Percentiles rank a stretch among this genome's conserved stretches.
phyloP scores from a whole-genome alignment of 2,113 vertebrate genomes.

The Odocoileus hemionus region DNA sequence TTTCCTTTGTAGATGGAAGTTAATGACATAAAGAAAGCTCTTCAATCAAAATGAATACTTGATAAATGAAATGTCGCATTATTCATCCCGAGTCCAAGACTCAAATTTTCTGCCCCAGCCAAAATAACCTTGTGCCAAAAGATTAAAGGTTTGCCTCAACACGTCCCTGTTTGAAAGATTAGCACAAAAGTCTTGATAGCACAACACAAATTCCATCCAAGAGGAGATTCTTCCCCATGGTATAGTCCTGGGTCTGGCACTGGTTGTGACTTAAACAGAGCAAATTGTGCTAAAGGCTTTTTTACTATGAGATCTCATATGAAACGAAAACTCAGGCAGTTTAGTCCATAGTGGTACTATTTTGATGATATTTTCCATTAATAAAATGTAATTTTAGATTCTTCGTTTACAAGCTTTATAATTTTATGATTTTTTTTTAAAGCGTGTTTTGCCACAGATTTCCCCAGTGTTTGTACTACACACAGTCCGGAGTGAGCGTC shows the following conservation, averaged over 20 bases:
- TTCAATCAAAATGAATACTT: conserved; percentile 92
- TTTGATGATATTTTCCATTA: conserved; percentile 90
- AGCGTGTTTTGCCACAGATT: conserved; percentile 84
- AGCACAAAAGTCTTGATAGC: conserved; percentile 86
- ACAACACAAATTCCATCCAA: conserved; percentile 81
- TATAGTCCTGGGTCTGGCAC: conserved; percentile 72
- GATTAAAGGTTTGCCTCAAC: conserved; percentile 85
- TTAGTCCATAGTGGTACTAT: conserved; percentile 91
- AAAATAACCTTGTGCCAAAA: conserved; percentile 97
- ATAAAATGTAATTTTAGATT: conserved; percentile 87
- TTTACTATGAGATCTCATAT: conserved; percentile 83
- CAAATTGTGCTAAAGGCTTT: conserved; percentile 85
- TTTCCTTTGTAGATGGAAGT: conserved; percentile 91
- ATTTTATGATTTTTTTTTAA: conserved; percentile 85
- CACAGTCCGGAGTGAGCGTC: conserved; percentile 78
- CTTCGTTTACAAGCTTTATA: conserved; percentile 89
- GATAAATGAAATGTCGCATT: conserved; percentile 79
- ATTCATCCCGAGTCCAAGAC: conserved; percentile 81
- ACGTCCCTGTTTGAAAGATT: conserved; percentile 82
- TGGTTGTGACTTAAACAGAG: conserved; percentile 81
- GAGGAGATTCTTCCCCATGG: conserved; percentile 74
- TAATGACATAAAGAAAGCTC: conserved; percentile 96
- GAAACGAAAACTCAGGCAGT: conserved; percentile 87
- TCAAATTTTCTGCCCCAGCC: conserved; percentile 84
- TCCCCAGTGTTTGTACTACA: conserved; percentile 82